Evolutionary conservation across 2,113 vertebrate genomes (phyloP), one percentile per base, ranked within the genome.

Genomic region (Microtus ochrogaster): DNA sequence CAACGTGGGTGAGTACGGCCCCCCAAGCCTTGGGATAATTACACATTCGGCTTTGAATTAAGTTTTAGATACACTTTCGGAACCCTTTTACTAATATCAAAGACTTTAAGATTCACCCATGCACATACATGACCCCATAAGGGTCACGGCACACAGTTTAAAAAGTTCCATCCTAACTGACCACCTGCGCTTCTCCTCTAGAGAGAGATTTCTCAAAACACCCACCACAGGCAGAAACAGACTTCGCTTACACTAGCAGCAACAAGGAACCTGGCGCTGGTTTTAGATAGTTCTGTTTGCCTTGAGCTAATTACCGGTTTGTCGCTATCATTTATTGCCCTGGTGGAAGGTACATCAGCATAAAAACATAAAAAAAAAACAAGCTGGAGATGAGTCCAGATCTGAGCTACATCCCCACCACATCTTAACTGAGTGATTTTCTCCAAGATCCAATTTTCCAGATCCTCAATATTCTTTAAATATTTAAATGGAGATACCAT

Each of bases 391-490:
- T n/a, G n/a, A 55, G 28, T 39, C 11, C 41, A 55, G n/a, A 9
- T 81, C 77, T 81, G 82, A 81, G 26, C 41, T 44, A 28, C 2
- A 79, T 33, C 24, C 9, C 63, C 74, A 85, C 16, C 30, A 28
- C n/a, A 65, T 52, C 63, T 47, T 58, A n/a, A 19, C 22, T 68
- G 82, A 72, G 79, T 33, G 58, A 65, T 41, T 63, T 94, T 76
- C 83, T 63, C 4, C 9, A 90, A 9, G 26, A 30, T 12, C 41
- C 41, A 79, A 7, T 65, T 58, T 79, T 85, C 41, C 41, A 84
- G 39, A 96, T 68, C 19, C 30, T 83, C 73, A 13, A 16, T 92
- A 81, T 91, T 73, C 61, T 74, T 44, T 58, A 58, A 58, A 78
- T 30, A 39, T 81, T 39, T 81, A 70, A 89, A 77, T 12, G 22